These are phyloP conservation scores for Anser cygnoides DNA, from an alignment of 2,113 vertebrate genomes.

Conservation along the genomic window DNA sequence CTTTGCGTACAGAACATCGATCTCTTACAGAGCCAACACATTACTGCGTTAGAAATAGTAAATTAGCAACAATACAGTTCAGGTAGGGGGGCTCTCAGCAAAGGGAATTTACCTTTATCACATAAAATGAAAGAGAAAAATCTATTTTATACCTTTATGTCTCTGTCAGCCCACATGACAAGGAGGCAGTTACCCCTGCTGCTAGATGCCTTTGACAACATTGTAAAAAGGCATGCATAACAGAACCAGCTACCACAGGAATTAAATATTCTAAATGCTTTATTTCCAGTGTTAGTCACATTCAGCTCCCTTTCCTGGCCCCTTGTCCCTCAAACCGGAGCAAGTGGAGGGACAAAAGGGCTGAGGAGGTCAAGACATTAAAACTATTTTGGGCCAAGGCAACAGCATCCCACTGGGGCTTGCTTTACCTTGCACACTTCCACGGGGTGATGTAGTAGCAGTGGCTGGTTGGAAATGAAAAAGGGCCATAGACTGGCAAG, in stretches of 20 bases:
- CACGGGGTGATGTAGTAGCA: background rate
- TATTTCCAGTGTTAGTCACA: background rate
- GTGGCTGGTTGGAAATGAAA: background rate
- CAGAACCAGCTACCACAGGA: background rate
- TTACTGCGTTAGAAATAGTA: conserved; percentile 17
- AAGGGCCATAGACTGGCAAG: background rate
- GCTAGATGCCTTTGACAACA: background rate
- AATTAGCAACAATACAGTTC: background rate
- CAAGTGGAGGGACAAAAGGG: background rate
- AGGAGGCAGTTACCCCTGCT: conserved; percentile 20
- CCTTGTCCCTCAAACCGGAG: background rate
- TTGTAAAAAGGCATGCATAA: background rate
- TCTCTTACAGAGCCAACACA: background rate
- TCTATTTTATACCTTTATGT: background rate
- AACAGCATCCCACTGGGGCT: background rate
- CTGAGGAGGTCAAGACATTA: background rate
- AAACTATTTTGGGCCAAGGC: background rate
- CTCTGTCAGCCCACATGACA: conserved; percentile 36
- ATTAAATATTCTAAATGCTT: background rate
- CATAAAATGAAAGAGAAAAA: conserved; percentile 6
- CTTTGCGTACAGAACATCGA: conserved; percentile 17
- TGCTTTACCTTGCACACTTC: background rate
- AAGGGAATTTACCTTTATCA: conserved; percentile 17
- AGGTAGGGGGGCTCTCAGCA: conserved; percentile 4
- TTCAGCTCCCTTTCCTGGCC: background rate